Percentiles rank a stretch among this genome's conserved stretches.
These are phyloP conservation scores for Otis tarda DNA, from an alignment of 2,113 vertebrate genomes.

Conservation along the genomic window DNA sequence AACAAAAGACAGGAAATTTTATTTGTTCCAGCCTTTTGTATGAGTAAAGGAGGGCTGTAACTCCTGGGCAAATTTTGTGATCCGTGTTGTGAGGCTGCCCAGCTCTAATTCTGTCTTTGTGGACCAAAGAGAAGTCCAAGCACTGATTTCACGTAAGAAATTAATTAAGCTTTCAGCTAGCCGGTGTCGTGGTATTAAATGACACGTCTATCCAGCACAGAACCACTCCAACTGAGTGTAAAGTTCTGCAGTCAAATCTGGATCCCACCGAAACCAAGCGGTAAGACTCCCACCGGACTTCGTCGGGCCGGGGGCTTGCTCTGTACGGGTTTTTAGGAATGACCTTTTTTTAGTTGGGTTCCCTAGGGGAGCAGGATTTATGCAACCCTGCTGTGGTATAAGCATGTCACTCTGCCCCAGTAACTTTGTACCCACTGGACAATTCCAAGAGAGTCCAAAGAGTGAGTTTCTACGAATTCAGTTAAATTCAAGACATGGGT, in stretches of 20 bases:
- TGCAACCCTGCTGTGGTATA: neutral
- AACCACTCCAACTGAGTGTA: neutral
- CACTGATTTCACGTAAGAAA: neutral
- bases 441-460: neutral
- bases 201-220: neutral
- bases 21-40: conserved; percentile 2
- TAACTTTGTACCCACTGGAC: neutral
- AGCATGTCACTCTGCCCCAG: neutral
- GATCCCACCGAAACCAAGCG: neutral
- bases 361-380: neutral
- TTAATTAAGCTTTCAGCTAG: neutral
- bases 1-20: conserved; percentile 9
- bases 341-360: neutral
- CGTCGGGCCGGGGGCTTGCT: neutral
- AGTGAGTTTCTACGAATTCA: neutral
- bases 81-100: neutral
- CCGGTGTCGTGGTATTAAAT: neutral
- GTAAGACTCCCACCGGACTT: neutral
- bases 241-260: neutral
- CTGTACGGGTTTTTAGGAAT: neutral
- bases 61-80: neutral
- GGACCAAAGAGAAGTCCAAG: neutral
- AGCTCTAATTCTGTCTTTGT: neutral
- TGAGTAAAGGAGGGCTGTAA: neutral
- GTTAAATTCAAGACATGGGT: neutral